Evolutionary conservation across 2,888 invertebrate species (phyloP).

Genomic region (Galeruca laticollis): DNA sequence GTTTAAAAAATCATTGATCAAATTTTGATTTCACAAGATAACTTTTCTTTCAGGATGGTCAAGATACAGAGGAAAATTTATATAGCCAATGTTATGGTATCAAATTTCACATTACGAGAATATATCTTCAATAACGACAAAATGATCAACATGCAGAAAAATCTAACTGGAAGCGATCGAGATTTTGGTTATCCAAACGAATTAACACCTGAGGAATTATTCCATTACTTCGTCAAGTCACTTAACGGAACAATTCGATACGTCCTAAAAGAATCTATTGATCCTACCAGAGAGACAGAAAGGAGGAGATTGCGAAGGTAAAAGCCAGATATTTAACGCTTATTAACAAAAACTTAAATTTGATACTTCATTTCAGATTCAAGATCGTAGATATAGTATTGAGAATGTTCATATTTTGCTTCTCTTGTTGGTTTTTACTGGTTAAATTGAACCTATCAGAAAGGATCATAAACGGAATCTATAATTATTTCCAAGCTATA

Average conservation of each 20-base stretch:
- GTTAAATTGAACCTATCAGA: not conserved
- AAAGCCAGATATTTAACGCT: not conserved
- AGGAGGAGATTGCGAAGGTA: not conserved
- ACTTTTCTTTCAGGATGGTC: not conserved
- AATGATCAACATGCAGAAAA: conserved; percentile 1
- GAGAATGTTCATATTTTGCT: not conserved
- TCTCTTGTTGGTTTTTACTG: not conserved
- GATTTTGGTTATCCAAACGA: not conserved
- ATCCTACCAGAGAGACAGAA: not conserved
- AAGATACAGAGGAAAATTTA: not conserved
- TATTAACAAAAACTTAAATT: not conserved
- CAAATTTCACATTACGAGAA: not conserved
- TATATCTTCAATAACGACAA: not conserved
- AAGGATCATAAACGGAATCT: not conserved
- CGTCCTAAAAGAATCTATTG: not conserved
- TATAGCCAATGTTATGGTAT: not conserved
- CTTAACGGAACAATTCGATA: not conserved
- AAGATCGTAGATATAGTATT: not conserved
- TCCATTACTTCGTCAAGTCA: not conserved
- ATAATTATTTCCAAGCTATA: not conserved
- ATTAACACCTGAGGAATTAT: not conserved
- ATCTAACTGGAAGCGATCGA: not conserved
- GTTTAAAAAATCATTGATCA: no score
- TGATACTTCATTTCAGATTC: not conserved
- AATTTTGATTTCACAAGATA: no score